Conservation (phyloP, 2,797 vertebrate genomes). For the Xenentodon cancila region DNA sequence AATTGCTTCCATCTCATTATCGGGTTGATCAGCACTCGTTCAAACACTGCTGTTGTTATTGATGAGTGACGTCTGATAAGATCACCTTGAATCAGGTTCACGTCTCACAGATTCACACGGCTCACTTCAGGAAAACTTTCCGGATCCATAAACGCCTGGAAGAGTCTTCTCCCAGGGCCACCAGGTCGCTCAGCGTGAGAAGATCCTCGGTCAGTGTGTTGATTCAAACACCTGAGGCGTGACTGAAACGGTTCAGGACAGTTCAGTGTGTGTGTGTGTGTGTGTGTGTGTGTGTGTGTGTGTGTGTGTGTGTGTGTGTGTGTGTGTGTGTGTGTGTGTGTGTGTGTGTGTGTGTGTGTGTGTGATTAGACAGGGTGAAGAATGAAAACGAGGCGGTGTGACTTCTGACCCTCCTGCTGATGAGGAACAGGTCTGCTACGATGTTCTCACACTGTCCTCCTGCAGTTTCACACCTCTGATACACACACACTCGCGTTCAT, state of each 20-base stretch:
- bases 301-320: too few species aligned
- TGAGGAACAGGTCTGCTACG: slow-evolving; percentile 7
- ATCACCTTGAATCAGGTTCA: not conserved
- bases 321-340: too few species aligned
- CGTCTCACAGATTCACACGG: not conserved
- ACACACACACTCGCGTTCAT: not conserved
- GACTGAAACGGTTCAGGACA: not conserved
- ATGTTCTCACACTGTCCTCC: slow-evolving; percentile 61
- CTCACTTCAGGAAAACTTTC: not conserved
- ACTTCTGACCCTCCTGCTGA: slow-evolving; percentile 40
- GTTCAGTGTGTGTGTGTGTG: slow-evolving; percentile 5
- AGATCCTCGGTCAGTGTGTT: slow-evolving; percentile 11
- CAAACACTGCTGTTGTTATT: not conserved
- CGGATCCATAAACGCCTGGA: not conserved
- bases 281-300: too few species aligned
- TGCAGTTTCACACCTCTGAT: slow-evolving; percentile 45
- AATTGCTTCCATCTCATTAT: too few species aligned
- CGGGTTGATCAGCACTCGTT: not conserved
- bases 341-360: not conserved
- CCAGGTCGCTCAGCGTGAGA: slow-evolving; percentile 16
- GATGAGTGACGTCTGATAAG: not conserved
- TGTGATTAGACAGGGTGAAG: slow-evolving; percentile 5
- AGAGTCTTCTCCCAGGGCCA: not conserved
- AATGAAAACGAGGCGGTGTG: slow-evolving; percentile 38
- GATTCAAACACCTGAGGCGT: slow-evolving; percentile 20